Evolutionary conservation across 1,140 invertebrate genomes (phyloP), one percentile per base, ranked within the genome.

Genomic region (Matsumurasca onukii): DNA sequence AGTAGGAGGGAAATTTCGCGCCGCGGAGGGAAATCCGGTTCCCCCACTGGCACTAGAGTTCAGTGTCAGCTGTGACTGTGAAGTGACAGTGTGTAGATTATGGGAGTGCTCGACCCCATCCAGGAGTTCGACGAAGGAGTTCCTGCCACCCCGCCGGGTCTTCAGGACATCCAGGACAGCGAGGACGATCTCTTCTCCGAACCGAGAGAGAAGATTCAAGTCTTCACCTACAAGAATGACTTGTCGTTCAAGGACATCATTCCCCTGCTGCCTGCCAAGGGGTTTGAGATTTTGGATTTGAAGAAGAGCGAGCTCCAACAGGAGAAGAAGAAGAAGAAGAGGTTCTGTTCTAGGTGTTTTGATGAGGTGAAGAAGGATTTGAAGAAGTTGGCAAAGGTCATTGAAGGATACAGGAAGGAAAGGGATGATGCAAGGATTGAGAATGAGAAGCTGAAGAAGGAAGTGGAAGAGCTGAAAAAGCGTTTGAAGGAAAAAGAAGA

Each of bases 281-380:
- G 55, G n/a, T n/a, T n/a, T n/a, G n/a, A n/a, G n/a, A n/a, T 27
- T 2, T 59, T 59, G 9, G 55, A 59, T 3, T 9, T 22, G 13
- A 15, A 12, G 15, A 3, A 22, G 55, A 13, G 3, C 5, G 55
- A 3, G n/a, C 13, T 9, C 5, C 30, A 29, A 9, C 25, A 5
- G 55, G 22, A 59, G 15, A 1, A 22, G 1, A 22, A 9, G 2
- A 25, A 59, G 22, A 27, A 29, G 22, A 59, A 59, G 55, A 52
- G 22, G 20, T 59, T 27, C 25, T 59, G 55, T 27, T 13, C 15
- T 2, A 29, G 24, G 25, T 59, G 55, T 29, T 29, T 27, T 13
- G 55, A 59, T 9, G 55, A 59, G 13, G 55, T 59, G 22, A 59
- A 59, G 25, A 59, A 29, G 30, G 55, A 59, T n/a, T 29, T 59